A percentile compares a stretch with the other conserved stretches of the same genome.
phyloP scores from a whole-genome alignment of 2,888 invertebrate species.

The Mactromeris polynyma region DNA sequence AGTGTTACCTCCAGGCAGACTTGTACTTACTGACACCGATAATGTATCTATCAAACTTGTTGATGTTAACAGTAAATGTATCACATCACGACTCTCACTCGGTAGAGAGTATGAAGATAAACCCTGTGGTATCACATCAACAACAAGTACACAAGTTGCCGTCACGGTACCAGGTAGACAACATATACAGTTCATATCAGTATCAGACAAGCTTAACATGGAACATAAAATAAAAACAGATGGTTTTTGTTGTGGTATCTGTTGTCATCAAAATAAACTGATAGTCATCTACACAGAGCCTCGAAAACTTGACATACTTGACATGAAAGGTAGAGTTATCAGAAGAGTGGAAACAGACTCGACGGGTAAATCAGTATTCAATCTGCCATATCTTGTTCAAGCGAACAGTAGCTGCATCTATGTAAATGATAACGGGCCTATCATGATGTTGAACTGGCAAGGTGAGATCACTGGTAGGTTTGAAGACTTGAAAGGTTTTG shows the following conservation, averaged over 20 bases:
- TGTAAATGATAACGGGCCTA: neutral
- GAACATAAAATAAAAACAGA: neutral
- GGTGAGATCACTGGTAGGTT: neutral
- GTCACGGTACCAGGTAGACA: neutral
- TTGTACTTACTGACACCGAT: neutral
- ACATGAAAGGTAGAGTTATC: neutral
- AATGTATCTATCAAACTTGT: slow-evolving; percentile 13
- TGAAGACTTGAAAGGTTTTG: neutral
- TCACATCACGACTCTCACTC: neutral
- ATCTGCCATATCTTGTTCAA: neutral
- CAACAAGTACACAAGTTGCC: neutral
- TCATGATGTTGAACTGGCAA: neutral
- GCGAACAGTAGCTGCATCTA: neutral
- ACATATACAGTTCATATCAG: neutral
- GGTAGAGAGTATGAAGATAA: neutral
- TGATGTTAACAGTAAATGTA: neutral
- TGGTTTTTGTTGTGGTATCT: neutral
- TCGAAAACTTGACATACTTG: neutral
- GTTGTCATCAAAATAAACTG: neutral
- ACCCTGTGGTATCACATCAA: neutral
- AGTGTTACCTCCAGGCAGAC: neutral
- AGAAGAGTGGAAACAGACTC: neutral
- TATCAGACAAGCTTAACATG: neutral
- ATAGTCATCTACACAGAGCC: neutral
- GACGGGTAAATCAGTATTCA: neutral